Base-by-base conservation (phyloP, 2,888 invertebrate species). In the Pollenia labialis region DNA sequence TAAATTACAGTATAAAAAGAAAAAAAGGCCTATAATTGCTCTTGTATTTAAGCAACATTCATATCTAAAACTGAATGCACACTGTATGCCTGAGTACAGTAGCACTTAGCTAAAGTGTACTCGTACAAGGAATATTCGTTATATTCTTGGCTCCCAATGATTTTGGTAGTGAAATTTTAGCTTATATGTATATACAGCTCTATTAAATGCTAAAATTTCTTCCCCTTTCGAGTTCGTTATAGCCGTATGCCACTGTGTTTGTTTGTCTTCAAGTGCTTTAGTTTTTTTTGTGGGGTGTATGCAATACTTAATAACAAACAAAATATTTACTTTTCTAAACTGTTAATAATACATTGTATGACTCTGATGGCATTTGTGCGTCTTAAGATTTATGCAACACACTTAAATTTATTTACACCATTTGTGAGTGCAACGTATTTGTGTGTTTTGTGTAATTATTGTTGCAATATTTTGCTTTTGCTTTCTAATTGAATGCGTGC, bases 241-340 rank as follows among this genome's bases (percentile, higher is more conserved):
- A 32, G 32, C 32, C 32, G 6, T 32, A 4, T 6, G 32, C 32
- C 32, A 32, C 6, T 32, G 32, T 6, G 4, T 32, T 11, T 32
- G 72, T 48, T 23, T 23, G 54, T 56, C 14, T 62, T 11, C 12
- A 44, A 14, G 12, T 71, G 40, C 46, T 40, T 40, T 46, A 40
- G 16, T 16, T 12, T 58, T 58, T 60, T 2, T 16, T 54, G 14
- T 66, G 81, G 64, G 54, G 62, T 60, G 50, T 68, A n/a, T 48
- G 82, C 44, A 46, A 56, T 56, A 66, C 56, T 71, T 66, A 40
- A 72, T 46, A 68, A 23, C 23, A 23, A 23, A 46, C 40, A 52
- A 80, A 80, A 69, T 71, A 76, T 76, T 85, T 75, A 77, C 72
- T 58, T 44, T 85, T 77, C 76, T 62, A 81, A 85, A 81, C 60